Percentiles rank a stretch among this genome's conserved stretches.
phyloP scores from a whole-genome alignment of 2,888 invertebrate genomes.

The Dichetophora obliterata region DNA sequence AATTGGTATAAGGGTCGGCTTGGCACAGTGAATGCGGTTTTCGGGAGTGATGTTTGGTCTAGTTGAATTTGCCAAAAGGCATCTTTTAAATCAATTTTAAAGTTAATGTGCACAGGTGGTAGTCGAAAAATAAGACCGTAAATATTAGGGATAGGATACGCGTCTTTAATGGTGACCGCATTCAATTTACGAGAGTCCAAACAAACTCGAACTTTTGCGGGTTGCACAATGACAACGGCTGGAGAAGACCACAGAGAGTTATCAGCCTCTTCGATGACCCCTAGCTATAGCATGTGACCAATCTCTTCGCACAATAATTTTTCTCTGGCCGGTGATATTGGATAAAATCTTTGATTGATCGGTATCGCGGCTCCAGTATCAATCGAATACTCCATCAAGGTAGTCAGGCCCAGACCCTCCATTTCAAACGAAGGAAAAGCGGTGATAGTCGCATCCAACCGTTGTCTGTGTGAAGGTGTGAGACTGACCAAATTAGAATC shows the following conservation, averaged over 20 bases:
- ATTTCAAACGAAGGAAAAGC: neutral
- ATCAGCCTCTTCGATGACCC: neutral
- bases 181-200: neutral
- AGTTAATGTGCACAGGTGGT: slow-evolving; percentile 10
- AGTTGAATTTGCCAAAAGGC: slow-evolving; percentile 14
- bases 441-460: neutral
- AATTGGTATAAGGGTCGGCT: no score
- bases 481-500: no score
- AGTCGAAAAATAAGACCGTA: no score
- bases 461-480: no score
- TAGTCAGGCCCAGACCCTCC: no score
- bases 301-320: neutral
- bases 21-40: slow-evolving; percentile 13
- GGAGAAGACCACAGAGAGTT: slow-evolving; percentile 8
- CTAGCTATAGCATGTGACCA: neutral
- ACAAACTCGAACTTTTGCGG: slow-evolving; percentile 17
- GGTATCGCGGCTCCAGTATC: neutral
- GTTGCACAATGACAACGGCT: neutral
- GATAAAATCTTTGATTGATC: neutral
- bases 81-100: slow-evolving; percentile 9
- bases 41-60: neutral
- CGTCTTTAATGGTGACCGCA: no score
- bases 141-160: no score
- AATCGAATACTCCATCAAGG: neutral
- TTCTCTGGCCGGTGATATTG: no score